Percentiles rank a stretch among this genome's conserved stretches.
phyloP scores from a whole-genome alignment of 2,113 vertebrate species.

The Ptyas mucosa region DNA sequence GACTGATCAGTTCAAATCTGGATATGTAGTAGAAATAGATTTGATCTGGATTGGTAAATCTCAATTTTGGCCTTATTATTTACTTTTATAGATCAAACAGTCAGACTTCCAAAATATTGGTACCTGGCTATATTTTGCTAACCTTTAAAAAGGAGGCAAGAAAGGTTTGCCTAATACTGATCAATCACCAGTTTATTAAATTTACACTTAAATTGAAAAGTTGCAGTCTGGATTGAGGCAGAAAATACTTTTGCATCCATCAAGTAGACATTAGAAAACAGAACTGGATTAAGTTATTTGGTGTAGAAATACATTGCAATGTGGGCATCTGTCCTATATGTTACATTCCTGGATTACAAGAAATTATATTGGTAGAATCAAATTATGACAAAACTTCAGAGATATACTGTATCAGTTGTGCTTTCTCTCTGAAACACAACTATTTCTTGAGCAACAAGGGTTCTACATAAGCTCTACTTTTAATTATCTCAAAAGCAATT shows the following conservation, averaged over 20 bases:
- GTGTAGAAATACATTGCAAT: not conserved
- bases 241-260: not conserved
- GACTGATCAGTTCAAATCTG: not conserved
- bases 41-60: not conserved
- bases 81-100: not conserved
- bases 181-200: not conserved
- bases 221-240: not conserved
- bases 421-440: slow-evolving; percentile 44
- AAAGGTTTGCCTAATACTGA: not conserved
- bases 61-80: not conserved
- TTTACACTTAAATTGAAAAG: not conserved
- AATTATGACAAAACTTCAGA: not conserved
- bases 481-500: slow-evolving; percentile 72
- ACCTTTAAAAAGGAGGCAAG: not conserved
- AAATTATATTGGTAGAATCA: not conserved
- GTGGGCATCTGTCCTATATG: not conserved
- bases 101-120: not conserved
- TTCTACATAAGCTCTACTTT: slow-evolving; percentile 56
- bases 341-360: not conserved
- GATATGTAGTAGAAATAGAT: not conserved
- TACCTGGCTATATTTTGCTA: not conserved
- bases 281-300: not conserved
- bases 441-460: slow-evolving; percentile 61
- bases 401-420: not conserved
- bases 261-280: not conserved